Evolutionary conservation across 2,888 invertebrate genomes (phyloP), one percentile per base, ranked within the genome.

Genomic region (Erebia epiphron): DNA sequence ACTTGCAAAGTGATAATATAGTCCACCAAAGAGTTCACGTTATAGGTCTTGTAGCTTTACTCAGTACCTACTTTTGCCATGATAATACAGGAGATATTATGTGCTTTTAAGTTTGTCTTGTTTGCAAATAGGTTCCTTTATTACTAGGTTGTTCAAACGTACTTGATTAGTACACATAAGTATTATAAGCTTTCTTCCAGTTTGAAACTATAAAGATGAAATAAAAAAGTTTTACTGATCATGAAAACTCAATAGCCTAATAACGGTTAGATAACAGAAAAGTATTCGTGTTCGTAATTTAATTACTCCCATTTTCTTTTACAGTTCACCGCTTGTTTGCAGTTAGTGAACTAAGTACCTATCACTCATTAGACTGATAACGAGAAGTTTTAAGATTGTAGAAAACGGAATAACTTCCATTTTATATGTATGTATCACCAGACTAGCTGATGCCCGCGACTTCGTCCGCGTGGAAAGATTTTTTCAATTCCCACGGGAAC

Each of bases 291-390:
- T 52, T 11, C 13, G 11, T 52, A 46, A 52, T 35, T 52, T 52
- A 16, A 64, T 35, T 64, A 64, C 50, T 35, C 16, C 16, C 35
- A 35, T 64, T 64, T 50, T 52, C 52, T 60, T 46, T 16, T n/a
- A 21, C 43, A 52, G 50, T 56, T 60, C 46, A 65, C 60, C 46
- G 46, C 54, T 68, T 60, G 11, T 49, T 41, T 21, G 50, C 52
- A 65, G 49, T 61, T 68, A 49, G 56, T 50, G 35, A 67, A 49
- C 16, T 65, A 68, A 65, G 56, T 56, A 49, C 43, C 65, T 56
- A 43, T 43, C 65, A 56, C 18, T 41, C 35, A 65, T 65, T 65
- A 61, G 61, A 16, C 9, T 41, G n/a, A 5, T 60, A 60, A 60
- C 56, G 56, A 56, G 18, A 1, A 46, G 13, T 13, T 46, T 46